Base-by-base conservation (phyloP, 1,140 invertebrate genomes). In the Drosophila rufa region DNA sequence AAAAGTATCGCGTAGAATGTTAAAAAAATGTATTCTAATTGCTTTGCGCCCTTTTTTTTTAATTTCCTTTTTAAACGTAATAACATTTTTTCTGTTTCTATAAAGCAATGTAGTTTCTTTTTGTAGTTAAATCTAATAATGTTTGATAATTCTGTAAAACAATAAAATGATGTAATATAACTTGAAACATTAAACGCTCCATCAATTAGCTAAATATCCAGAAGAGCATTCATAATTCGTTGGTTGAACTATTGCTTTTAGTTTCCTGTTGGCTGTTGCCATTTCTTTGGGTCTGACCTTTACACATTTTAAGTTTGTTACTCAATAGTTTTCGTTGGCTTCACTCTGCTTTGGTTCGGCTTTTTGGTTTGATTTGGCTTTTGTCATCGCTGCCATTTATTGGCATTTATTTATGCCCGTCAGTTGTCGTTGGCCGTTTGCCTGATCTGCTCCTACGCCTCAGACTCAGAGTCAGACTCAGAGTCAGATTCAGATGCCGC, bases 261-360 rank as follows among this genome's bases (percentile, higher is more conserved):
- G 40, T 71, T 81, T 62, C 75, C 56, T 60, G 42, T 50, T 81
- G 61, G 40, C 59, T 68, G 17, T 67, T 69, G 69, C 64, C 84
- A 74, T 64, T 77, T 77, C 67, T 68, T 74, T 77, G 45, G 27
- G 53, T 27, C 67, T 87, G 84, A 87, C 84, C 84, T 87, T 87
- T 87, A 87, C 77, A 87, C 80, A 89, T 75, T 84, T 84, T 80
- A 51, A 58, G 67, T 67, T 71, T 71, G 84, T 87, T 87, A 89
- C 84, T 89, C 84, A 87, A 87, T 87, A 82, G 59, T 42, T 70
- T 71, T 71, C 65, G 62, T 67, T 77, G 62, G 22, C 60, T 57
- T 65, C 25, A 42, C 59, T 42, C 30, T 55, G 22, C 48, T 62
- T 68, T 62, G 58, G 17, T 25, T 68, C 19, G 47, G 45, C 40